Evolutionary conservation across 1,140 invertebrate species (phyloP).

Genomic region (Drosophila santomea): DNA sequence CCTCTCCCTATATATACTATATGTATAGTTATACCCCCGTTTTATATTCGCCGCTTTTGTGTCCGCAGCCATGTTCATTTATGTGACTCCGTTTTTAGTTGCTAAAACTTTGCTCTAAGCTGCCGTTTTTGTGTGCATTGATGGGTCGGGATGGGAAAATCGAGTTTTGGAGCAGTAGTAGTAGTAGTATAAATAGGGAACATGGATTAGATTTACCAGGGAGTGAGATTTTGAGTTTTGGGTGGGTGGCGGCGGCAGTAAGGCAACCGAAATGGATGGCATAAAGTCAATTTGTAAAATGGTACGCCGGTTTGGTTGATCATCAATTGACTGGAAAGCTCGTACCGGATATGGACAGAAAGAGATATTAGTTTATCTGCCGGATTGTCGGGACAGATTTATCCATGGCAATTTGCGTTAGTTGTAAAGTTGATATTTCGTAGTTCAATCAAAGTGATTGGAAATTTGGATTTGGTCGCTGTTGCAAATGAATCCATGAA

Average conservation of each 20-base stretch:
- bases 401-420: conserved; percentile 32
- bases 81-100: conserved; percentile 69
- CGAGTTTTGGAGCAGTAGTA: not conserved
- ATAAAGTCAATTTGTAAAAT: conserved; percentile 62
- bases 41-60: conserved; percentile 9
- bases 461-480: not conserved
- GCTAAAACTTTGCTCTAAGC: conserved; percentile 62
- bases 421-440: conserved; percentile 17
- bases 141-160: conserved; percentile 16
- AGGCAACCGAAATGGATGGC: conserved; percentile 48
- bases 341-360: conserved; percentile 41
- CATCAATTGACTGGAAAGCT: conserved; percentile 73
- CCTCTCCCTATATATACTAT: not conserved
- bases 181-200: conserved; percentile 3
- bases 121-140: conserved; percentile 48
- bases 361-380: conserved; percentile 55
- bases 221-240: not conserved
- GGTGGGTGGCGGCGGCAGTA: conserved; percentile 2
- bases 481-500: not conserved
- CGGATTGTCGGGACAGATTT: conserved; percentile 46
- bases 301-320: conserved; percentile 50
- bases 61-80: conserved; percentile 52
- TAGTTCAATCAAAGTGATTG: conserved; percentile 28
- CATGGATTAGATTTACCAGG: conserved; percentile 17
- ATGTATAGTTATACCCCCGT: not conserved